Base-by-base conservation (phyloP, 2,113 vertebrate species). In the Nematolebias whitei region DNA sequence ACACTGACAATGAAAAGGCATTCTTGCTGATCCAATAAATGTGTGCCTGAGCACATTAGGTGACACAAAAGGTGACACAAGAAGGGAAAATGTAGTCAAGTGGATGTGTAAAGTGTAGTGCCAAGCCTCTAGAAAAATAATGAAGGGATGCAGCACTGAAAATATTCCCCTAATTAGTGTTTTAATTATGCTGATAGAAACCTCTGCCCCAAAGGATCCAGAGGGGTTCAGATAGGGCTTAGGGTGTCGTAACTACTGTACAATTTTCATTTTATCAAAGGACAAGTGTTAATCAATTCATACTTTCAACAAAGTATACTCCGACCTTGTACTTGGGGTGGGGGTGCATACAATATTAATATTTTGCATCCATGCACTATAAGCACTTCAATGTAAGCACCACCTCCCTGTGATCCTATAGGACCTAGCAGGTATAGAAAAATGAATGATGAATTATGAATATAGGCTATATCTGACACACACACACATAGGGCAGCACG, bases 1-100 rank as follows among this genome's bases (percentile, higher is more conserved):
- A 62, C 12, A 14, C 63, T n/a, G 4, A 56, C 49, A 54, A 80
- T 53, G 53, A 67, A 71, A 59, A 61, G 22, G 55, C 52, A 54
- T 59, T 39, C 1, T 56, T 16, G 32, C 41, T 49, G 32, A 56
- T 72, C 26, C 43, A 13, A 68, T 20, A 50, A 29, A 53, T 62
- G 51, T 22, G 13, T n/a, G 15, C 11, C 20, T 29, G 58, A 50
- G 39, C 12, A 51, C n/a, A 29, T 13, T 18, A n/a, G 1, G 1
- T 12, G 7, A 62, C 2, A 12, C 32, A 18, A 29, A 29, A 18
- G 16, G 24, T 15, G 48, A 15, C 26, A 35, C 5, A 35, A 14
- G 9, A 2, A 15, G 5, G 22, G 2, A 8, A 29, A n/a, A 32
- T 2, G 4, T 1, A 15, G 35, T 19, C 19, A 4, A 3, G 15